These are phyloP conservation scores for Zaprionus nigranus DNA, from an alignment of 1,140 invertebrate species.

Conservation along the genomic window DNA sequence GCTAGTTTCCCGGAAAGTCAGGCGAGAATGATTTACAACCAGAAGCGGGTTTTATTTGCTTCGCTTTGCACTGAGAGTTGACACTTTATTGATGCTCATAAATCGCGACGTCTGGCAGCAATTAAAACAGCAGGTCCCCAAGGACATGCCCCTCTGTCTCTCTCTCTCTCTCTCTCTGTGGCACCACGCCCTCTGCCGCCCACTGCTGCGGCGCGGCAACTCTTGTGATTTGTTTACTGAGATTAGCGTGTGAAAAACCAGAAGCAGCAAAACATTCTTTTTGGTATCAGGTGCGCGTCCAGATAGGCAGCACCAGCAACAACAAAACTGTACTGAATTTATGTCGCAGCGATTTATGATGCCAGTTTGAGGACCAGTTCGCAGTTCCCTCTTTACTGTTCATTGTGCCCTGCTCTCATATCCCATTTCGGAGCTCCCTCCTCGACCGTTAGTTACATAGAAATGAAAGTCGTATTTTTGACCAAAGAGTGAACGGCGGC, in stretches of 20 bases:
- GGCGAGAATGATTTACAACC: conserved; percentile 73
- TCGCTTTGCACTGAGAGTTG: conserved; percentile 59
- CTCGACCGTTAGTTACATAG: conserved; percentile 61
- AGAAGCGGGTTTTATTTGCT: conserved; percentile 66
- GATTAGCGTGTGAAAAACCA: conserved; percentile 71
- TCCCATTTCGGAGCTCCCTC: conserved; percentile 27
- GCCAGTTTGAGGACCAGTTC: conserved; percentile 17
- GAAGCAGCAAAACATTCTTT: conserved; percentile 56
- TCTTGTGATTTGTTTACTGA: conserved; percentile 76
- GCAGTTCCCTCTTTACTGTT: conserved; percentile 9
- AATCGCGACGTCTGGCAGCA: conserved; percentile 77
- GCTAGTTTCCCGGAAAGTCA: conserved; percentile 70
- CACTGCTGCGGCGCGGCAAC: not conserved
- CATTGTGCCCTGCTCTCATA: conserved; percentile 11
- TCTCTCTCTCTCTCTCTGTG: not conserved
- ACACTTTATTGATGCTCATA: conserved; percentile 82
- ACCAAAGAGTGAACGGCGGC: conserved; percentile 48
- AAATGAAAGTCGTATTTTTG: conserved; percentile 66
- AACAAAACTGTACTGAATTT: conserved; percentile 72
- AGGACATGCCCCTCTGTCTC: conserved; percentile 56
- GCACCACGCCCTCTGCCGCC: not conserved
- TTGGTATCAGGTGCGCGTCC: conserved; percentile 61
- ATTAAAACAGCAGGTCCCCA: conserved; percentile 80
- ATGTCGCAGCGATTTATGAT: conserved; percentile 73
- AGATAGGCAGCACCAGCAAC: conserved; percentile 55